phyloP scores from a whole-genome alignment of 2,888 invertebrate genomes.

The Chesias legatella region DNA sequence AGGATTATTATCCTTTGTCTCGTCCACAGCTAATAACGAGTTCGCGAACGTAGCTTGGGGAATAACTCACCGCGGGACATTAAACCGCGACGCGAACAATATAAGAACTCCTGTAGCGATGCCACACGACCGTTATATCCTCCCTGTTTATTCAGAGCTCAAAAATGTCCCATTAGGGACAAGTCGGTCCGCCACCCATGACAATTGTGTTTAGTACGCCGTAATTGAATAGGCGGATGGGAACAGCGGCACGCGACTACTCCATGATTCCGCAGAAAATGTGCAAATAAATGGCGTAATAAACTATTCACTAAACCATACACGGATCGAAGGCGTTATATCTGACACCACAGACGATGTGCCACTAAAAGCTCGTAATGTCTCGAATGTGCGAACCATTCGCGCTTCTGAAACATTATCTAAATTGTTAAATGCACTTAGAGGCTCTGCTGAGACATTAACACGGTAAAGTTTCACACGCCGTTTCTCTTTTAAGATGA shows the following conservation, averaged over 20 bases:
- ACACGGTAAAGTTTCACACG: constrained; percentile 43
- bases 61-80: constrained; percentile 48
- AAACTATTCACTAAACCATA: constrained; percentile 59
- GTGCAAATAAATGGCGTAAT: constrained; percentile 66
- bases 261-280: constrained; percentile 45
- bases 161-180: constrained; percentile 70
- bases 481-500: constrained; percentile 39
- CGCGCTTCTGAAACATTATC: constrained; percentile 57
- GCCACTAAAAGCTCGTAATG: constrained; percentile 52
- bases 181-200: constrained; percentile 60
- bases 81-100: constrained; percentile 49
- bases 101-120: constrained; percentile 69
- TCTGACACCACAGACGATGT: constrained; percentile 35
- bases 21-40: constrained; percentile 45
- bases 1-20: constrained; percentile 11
- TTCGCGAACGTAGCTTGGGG: constrained; percentile 55
- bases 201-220: constrained; percentile 63
- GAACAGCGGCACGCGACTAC: constrained; percentile 65
- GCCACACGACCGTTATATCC: constrained; percentile 67
- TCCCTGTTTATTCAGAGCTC: constrained; percentile 64
- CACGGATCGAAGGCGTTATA: constrained; percentile 53
- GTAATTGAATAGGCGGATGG: constrained; percentile 76
- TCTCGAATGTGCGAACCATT: constrained; percentile 49
- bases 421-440: constrained; percentile 71
- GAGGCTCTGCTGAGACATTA: constrained; percentile 43